Conservation (phyloP, 64 coral and sea anemone genomes). For the Pocillopora verrucosa region DNA sequence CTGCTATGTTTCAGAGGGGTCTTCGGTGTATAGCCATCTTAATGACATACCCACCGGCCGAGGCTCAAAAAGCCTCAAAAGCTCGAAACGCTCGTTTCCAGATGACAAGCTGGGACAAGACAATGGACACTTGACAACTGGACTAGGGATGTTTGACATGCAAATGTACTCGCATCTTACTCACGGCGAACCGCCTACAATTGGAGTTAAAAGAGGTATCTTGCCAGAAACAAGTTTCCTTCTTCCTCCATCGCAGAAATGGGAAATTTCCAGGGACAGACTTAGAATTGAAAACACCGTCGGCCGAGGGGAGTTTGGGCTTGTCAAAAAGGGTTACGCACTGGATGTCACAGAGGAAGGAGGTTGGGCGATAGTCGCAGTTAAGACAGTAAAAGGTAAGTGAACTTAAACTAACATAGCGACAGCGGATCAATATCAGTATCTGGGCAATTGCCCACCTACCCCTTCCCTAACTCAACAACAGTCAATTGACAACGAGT, state of each 20-base stretch:
- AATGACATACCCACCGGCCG: background rate
- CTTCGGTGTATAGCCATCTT: slow-evolving; percentile 1
- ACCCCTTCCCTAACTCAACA: background rate
- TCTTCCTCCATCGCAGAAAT: background rate
- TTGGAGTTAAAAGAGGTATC: background rate
- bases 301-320: slow-evolving; percentile 21
- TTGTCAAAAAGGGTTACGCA: slow-evolving; percentile 21
- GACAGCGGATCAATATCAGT: background rate
- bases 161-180: slow-evolving; percentile 10
- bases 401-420: background rate
- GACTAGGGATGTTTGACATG: background rate
- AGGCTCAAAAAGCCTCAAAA: background rate
- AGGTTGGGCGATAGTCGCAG: background rate
- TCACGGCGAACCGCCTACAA: background rate
- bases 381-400: background rate
- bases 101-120: background rate
- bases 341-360: background rate
- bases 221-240: background rate
- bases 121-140: background rate
- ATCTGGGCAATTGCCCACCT: too few species aligned
- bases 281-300: slow-evolving; percentile 4
- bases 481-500: too few species aligned
- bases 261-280: slow-evolving; percentile 27
- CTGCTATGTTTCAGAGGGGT: background rate
- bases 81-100: background rate